Percentiles rank a stretch among this genome's conserved stretches.
Evolutionary conservation across 1,140 invertebrate genomes (phyloP).

Genomic region (Hyles euphorbiae): DNA sequence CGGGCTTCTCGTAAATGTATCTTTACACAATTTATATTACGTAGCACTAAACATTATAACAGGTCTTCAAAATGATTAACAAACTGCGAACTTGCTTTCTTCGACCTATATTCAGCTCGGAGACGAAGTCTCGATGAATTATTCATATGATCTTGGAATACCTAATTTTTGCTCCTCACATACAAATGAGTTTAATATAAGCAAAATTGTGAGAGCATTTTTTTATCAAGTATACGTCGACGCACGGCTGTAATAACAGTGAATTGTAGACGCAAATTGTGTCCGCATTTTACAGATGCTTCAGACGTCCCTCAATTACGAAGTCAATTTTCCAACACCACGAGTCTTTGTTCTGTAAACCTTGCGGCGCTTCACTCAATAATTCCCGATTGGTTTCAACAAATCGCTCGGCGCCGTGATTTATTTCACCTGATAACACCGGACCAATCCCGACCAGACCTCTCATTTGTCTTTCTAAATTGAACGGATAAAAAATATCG

Average conservation of each 20-base stretch:
- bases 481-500: slow-evolving; percentile 24
- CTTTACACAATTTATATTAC: no score
- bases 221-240: no score
- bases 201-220: no score
- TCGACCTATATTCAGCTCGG: slow-evolving; percentile 5
- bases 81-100: slow-evolving; percentile 1
- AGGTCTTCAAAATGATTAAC: no score
- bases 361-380: background rate
- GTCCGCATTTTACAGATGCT: no score
- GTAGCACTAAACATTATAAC: no score
- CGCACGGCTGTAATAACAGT: no score
- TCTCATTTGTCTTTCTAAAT: slow-evolving; percentile 25
- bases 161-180: no score
- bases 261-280: no score
- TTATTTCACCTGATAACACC: slow-evolving; percentile 16
- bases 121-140: slow-evolving; percentile 8
- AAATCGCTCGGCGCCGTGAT: slow-evolving; percentile 10
- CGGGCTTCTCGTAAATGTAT: background rate
- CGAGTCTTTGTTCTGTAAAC: slow-evolving; percentile 9
- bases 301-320: slow-evolving; percentile 17
- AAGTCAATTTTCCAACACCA: slow-evolving; percentile 12
- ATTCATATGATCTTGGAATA: slow-evolving; percentile 11
- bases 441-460: slow-evolving; percentile 16
- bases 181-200: no score
- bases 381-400: slow-evolving; percentile 8